Evolutionary conservation across 1,140 invertebrate genomes (phyloP), one percentile per base, ranked within the genome.

Genomic region (Drosophila persimilis): DNA sequence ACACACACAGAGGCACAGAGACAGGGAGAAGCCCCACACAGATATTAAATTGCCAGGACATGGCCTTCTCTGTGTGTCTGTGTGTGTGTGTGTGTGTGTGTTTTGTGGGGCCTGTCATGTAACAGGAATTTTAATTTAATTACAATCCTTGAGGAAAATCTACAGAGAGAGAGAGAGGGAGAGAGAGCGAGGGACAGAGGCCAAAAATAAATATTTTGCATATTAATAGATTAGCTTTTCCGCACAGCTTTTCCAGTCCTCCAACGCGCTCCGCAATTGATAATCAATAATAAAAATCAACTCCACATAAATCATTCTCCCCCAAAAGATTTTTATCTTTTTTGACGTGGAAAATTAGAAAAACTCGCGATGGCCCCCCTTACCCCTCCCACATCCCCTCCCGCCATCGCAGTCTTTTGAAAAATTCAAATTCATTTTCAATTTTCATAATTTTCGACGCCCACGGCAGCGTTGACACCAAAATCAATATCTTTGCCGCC

Each of bases 71-170:
- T 72, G 66, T 75, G 52, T 65, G 53, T 69, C 17, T n/a, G n/a
- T n/a, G 67, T 64, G 69, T 73, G 67, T 67, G 70, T 70, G 52
- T 35, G 50, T 69, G 60, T 73, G 22, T 24, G 22, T 24, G 22
- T 24, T 70, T 48, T 77, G 78, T 78, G 71, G 44, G 78, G 60
- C 83, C 51, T 88, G 83, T 88, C 83, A 83, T 88, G 78, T 83
- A 64, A 83, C 59, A 88, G 75, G 78, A 88, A 83, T 88, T 88
- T 88, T 83, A 88, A 88, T 88, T 88, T 88, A 88, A 88, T 88
- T 88, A 88, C 75, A 69, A 69, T 64, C 64, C 63, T 39, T 39
- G 35, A 39, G 35, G 35, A 39, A 39, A 11, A 29, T 29, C 7
- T 31, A 8, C 1, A 13, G 20, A 26, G 66, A 7, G 24, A 43